phyloP scores from a whole-genome alignment of 2,797 vertebrate species.

The Hirundo rustica region DNA sequence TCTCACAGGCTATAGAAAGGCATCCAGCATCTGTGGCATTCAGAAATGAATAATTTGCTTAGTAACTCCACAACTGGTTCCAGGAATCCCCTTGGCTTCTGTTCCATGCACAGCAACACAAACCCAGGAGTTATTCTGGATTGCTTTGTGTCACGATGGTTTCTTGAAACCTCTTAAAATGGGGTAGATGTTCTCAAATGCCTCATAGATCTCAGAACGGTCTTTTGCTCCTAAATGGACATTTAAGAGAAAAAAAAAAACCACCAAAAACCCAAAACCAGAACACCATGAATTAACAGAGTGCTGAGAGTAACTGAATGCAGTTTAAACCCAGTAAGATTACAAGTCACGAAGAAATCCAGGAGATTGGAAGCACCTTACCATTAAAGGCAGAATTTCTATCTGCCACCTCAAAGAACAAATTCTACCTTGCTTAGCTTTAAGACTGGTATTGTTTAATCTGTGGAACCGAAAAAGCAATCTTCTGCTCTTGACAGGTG shows the following conservation, averaged over 20 bases:
- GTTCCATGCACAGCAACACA: background rate
- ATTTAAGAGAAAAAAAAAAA: background rate
- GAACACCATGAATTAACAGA: background rate
- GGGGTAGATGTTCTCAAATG: constrained; percentile 97
- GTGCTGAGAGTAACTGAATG: background rate
- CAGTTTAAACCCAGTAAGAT: background rate
- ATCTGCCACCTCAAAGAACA: background rate
- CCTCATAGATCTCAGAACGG: constrained; percentile 93
- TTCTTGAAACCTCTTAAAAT: constrained; percentile 94
- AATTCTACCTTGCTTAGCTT: background rate
- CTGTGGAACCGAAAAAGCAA: background rate
- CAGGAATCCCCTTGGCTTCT: background rate
- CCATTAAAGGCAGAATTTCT: background rate
- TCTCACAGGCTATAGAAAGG: background rate
- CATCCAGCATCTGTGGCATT: background rate
- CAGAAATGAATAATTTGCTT: background rate
- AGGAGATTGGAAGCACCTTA: background rate
- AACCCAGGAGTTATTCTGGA: background rate
- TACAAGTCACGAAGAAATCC: background rate
- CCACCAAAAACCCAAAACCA: no score
- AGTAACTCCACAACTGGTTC: background rate
- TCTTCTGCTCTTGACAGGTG: background rate
- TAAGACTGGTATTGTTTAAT: background rate
- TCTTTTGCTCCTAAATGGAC: constrained; percentile 90
- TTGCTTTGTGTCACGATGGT: constrained; percentile 58